A percentile compares a stretch with the other conserved stretches of the same genome.
Evolutionary conservation across 2,888 invertebrate genomes (phyloP).

Genomic region (Odontocolon sp.): DNA sequence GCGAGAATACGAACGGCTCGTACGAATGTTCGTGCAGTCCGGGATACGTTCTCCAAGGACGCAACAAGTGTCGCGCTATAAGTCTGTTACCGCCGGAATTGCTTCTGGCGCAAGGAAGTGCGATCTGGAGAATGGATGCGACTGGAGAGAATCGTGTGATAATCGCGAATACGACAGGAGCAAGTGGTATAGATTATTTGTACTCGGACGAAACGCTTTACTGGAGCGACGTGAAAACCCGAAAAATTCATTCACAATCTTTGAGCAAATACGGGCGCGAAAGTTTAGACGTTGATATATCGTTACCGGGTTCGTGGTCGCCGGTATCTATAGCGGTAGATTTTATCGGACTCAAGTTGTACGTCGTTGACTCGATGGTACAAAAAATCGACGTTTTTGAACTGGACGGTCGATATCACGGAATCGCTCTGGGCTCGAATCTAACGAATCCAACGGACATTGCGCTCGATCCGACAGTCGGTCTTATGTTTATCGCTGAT

Average conservation of each 20-base stretch:
- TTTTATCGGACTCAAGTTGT: slow-evolving; percentile 98
- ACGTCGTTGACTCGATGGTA: slow-evolving; percentile 95
- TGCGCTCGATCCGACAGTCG: slow-evolving; percentile 95
- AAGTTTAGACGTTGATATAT: slow-evolving; percentile 83
- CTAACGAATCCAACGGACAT: slow-evolving; percentile 95
- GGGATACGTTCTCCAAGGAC: slow-evolving; percentile 87
- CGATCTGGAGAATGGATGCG: slow-evolving; percentile 87
- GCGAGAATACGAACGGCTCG: slow-evolving; percentile 92
- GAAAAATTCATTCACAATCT: slow-evolving; percentile 86
- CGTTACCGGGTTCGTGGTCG: slow-evolving; percentile 92
- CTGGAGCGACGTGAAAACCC: slow-evolving; percentile 95
- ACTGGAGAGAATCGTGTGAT: slow-evolving; percentile 85
- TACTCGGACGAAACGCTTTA: slow-evolving; percentile 89
- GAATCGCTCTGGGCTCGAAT: slow-evolving; percentile 95
- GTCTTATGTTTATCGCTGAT: slow-evolving; percentile 93
- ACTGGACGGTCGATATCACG: slow-evolving; percentile 92
- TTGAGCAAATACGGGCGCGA: slow-evolving; percentile 67
- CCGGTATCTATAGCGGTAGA: slow-evolving; percentile 96
- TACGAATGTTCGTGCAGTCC: slow-evolving; percentile 92
- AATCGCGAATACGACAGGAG: slow-evolving; percentile 91
- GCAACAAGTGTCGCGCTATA: slow-evolving; percentile 85
- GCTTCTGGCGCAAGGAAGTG: slow-evolving; percentile 87
- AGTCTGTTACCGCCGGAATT: slow-evolving; percentile 84
- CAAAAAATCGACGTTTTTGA: slow-evolving; percentile 98
- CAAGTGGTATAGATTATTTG: slow-evolving; percentile 93